These are phyloP conservation scores for Muraenolepis orangiensis DNA, from an alignment of 2,797 vertebrate species.

Conservation along the genomic window DNA sequence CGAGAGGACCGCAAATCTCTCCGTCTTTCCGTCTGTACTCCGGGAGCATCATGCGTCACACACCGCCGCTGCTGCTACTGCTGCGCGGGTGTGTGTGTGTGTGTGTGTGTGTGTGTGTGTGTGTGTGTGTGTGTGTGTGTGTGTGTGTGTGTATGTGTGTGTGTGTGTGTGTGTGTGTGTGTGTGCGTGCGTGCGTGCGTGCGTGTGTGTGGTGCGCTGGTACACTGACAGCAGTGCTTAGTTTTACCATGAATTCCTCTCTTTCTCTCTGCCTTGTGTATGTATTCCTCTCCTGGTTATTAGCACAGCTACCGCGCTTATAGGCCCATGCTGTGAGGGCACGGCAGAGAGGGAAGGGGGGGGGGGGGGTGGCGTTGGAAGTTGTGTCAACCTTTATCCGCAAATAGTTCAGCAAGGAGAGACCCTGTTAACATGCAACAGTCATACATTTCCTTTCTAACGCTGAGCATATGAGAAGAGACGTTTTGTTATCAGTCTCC, in stretches of 20 bases:
- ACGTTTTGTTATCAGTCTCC: background rate
- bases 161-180: no score
- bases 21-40: slow-evolving; percentile 51
- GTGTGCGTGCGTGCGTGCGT: no score
- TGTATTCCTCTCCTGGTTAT: slow-evolving; percentile 38
- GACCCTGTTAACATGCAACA: background rate
- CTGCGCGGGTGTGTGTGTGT: no score
- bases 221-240: slow-evolving; percentile 58
- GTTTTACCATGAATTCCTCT: slow-evolving; percentile 68
- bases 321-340: background rate
- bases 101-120: no score
- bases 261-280: no score
- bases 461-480: background rate
- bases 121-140: no score
- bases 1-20: slow-evolving; percentile 62
- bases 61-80: no score
- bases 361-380: background rate
- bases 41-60: no score
- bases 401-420: background rate
- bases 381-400: background rate
- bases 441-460: background rate
- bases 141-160: no score
- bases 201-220: slow-evolving; percentile 24
- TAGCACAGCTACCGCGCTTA: slow-evolving; percentile 37
- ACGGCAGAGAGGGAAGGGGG: no score